Base-by-base conservation (phyloP, 2,888 invertebrate species). In the Philhelius pedissequus region DNA sequence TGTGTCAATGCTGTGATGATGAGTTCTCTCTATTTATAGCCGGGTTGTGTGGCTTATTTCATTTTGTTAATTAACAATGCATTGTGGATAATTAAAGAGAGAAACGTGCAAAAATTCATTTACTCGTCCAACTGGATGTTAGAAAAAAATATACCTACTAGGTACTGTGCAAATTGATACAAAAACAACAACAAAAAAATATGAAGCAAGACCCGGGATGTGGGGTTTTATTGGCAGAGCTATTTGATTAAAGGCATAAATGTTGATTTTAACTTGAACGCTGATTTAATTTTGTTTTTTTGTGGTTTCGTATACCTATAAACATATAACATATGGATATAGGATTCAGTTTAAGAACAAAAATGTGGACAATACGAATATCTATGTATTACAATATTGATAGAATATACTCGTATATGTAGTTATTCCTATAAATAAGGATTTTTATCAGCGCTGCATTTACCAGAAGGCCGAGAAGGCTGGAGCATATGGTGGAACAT, bases 41-140 rank as follows among this genome's bases (percentile, higher is more conserved):
- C n/a, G 13, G 40, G 40, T 40, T 68, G 64, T 75, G 40, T 50
- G 66, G 71, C 70, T 81, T 77, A 81, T 71, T 81, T 81, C 52
- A 60, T 70, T n/a, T 81, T 81, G 71, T 71, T 81, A 77, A 77
- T 81, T 77, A 77, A 81, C 64, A 71, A 71, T 71, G 77, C 64
- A 81, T 77, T 71, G 66, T 71, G 75, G 25, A 68, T 74, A 79
- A 79, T 79, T 79, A 79, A 79, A 79, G 30, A 60, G 48, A 73
- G 40, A 40, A 66, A 66, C 30, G 60, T 68, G 68, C 66, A 52
- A 60, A 52, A 60, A 32, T 43, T 60, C 64, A 45, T 54, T 27
- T 43, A 60, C 58, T 58, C 38, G 58, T 38, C 9, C 25, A 30
- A 15, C 3, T 64, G 58, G 45, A 58, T 66, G 48, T 40, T 48